Percentiles rank a stretch among this genome's conserved stretches.
These are phyloP conservation scores for Caenorhabditis sp. DNA, from an alignment of 2,888 invertebrate species.

Conservation along the genomic window DNA sequence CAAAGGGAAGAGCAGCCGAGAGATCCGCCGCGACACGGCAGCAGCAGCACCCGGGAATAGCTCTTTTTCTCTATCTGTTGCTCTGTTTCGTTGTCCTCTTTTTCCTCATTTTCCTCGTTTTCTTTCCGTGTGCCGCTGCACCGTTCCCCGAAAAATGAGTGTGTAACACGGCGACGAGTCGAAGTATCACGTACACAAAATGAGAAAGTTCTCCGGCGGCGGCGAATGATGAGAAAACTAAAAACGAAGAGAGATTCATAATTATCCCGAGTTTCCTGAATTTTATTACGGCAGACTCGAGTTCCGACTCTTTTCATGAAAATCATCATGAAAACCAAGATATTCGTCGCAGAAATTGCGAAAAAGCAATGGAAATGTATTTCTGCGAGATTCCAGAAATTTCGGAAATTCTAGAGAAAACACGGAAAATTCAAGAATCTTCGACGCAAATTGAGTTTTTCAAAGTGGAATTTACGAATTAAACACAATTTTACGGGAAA, in stretches of 20 bases:
- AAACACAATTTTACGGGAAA: too few relatives aligned
- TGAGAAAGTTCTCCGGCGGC: background rate
- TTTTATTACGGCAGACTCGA: conserved; percentile 17
- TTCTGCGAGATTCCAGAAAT: background rate
- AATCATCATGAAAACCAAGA: too few relatives aligned
- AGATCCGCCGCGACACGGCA: too few relatives aligned
- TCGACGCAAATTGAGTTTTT: too few relatives aligned
- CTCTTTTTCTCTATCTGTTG: conserved; percentile 29
- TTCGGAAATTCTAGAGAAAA: background rate
- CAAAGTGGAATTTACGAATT: too few relatives aligned
- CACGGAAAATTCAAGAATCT: too few relatives aligned
- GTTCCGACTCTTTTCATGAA: background rate
- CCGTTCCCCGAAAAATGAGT: conserved; percentile 42
- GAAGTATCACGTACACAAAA: conserved; percentile 42
- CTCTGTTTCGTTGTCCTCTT: conserved; percentile 19
- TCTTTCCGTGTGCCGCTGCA: conserved; percentile 34
- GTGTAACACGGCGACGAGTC: conserved; percentile 43
- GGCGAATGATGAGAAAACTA: too few relatives aligned
- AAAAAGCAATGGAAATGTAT: background rate
- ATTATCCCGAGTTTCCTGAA: conserved; percentile 42
- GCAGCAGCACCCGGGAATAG: conserved; percentile 6
- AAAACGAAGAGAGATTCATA: conserved; percentile 13
- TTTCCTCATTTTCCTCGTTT: conserved; percentile 5
- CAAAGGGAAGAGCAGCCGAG: conserved; percentile 25
- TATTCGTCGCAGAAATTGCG: background rate